A percentile compares a stretch with the other conserved stretches of the same genome.
These are phyloP conservation scores for Rhinopomastus cyanomelas DNA, from an alignment of 2,113 vertebrate species.

Conservation along the genomic window DNA sequence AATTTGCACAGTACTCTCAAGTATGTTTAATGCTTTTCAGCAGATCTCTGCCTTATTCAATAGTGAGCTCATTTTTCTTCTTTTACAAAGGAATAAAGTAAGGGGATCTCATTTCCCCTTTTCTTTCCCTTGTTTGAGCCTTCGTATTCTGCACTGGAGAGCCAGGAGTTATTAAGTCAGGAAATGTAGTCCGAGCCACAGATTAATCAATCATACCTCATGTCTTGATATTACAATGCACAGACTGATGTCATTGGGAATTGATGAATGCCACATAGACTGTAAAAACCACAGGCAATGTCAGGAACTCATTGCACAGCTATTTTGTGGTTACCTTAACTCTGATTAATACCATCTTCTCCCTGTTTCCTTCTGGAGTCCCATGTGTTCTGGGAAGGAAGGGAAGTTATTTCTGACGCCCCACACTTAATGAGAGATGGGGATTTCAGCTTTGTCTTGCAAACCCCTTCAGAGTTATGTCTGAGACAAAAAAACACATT, in stretches of 20 bases:
- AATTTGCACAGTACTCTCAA: neutral
- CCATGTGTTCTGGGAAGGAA: neutral
- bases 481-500: neutral
- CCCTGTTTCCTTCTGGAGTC: neutral
- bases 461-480: neutral
- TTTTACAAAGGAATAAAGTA: neutral
- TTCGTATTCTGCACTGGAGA: constrained; percentile 3
- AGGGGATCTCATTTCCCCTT: neutral
- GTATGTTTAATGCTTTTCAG: constrained; percentile 33
- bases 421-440: neutral
- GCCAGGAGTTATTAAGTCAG: constrained; percentile 38
- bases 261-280: constrained; percentile 44
- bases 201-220: constrained; percentile 35
- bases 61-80: constrained; percentile 46
- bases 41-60: constrained; percentile 30
- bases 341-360: constrained; percentile 29
- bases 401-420: neutral
- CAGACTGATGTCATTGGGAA: constrained; percentile 38
- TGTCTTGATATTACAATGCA: constrained; percentile 41
- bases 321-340: constrained; percentile 37
- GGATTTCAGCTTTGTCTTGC: neutral
- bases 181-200: constrained; percentile 39
- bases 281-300: neutral
- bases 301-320: constrained; percentile 12
- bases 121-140: constrained; percentile 33